Evolutionary conservation across 2,797 vertebrate species (phyloP).

Genomic region (Chaetodon trifasciatus): DNA sequence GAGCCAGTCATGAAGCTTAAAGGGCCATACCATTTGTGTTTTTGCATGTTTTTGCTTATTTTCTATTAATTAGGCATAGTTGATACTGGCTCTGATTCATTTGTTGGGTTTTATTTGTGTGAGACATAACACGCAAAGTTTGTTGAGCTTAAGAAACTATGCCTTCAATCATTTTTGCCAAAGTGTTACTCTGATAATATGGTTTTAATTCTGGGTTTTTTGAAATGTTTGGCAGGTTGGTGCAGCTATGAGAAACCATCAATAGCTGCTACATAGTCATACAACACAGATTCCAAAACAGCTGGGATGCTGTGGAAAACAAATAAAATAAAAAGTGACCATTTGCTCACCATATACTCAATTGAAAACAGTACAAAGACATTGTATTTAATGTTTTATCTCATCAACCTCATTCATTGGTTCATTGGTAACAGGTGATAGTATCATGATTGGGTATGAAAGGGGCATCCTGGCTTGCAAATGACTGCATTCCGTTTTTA

Average conservation of each 20-base stretch:
- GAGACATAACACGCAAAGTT: neutral
- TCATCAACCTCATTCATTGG: too few relatives aligned
- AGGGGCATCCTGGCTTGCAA: too few relatives aligned
- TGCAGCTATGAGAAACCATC: conserved; percentile 1
- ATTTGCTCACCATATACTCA: too few relatives aligned
- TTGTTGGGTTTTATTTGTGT: neutral
- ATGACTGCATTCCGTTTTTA: too few relatives aligned
- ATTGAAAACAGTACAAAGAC: too few relatives aligned
- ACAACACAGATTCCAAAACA: neutral
- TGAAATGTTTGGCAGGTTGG: neutral
- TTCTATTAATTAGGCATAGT: conserved; percentile 14
- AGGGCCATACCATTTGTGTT: conserved; percentile 1
- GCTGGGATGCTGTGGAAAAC: too few relatives aligned
- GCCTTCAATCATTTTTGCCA: conserved; percentile 20
- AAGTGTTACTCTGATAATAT: conserved; percentile 15
- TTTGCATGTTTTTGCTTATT: conserved; percentile 13
- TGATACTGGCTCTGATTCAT: neutral
- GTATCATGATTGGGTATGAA: too few relatives aligned
- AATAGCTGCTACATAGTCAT: conserved; percentile 1
- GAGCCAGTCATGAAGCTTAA: conserved; percentile 34
- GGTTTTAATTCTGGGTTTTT: neutral
- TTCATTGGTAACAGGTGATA: too few relatives aligned
- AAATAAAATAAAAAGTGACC: too few relatives aligned
- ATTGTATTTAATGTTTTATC: too few relatives aligned
- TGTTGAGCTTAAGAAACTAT: conserved; percentile 9